Evolutionary conservation across 1,140 invertebrate species (phyloP), one percentile per base, ranked within the genome.

Genomic region (Hermetia illucens): DNA sequence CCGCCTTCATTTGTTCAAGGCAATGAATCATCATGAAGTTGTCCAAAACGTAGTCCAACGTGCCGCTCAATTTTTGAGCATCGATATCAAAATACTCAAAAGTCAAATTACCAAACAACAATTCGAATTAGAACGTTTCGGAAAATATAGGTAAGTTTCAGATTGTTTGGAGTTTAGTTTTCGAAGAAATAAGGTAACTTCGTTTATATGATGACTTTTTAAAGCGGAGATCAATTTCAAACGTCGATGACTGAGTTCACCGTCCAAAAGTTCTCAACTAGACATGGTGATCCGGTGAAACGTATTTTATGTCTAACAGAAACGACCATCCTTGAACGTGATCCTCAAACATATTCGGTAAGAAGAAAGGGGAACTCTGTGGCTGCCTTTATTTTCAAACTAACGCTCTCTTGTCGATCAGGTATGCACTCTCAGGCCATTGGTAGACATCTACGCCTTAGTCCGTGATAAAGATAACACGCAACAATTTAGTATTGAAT

Each of bases 291-390:
- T 48, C 75, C 79, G 4, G 78, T 89, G 21, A 69, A 84, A 44
- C 70, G 93, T 42, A 86, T 86, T 2, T 68, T 99, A n/a, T 97
- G 93, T 57, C 67, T 99, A 0, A 92, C 90, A 0, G 94, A 98
- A 62, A 83, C 82, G 1, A 98, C 93, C 65, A 65, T 99, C 15
- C 62, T 99, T 21, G 95, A 98, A 69, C 70, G 95, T 50, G 95
- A 99, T 69, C 89, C 89, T 17, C 85, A 87, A 52, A 94, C 91
- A 1, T 98, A 99, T 61, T 85, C 79, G 49, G 81, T 93, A 42
- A 82, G 75, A 19, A 2, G 4, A 5, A 16, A 33, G 12, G 3
- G 12, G 4, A n/a, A 33, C 12, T 16, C 9, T 38, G 4, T 10
- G n/a, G n/a, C 32, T 36, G 3, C 21, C 3, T 38, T 36, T n/a